Base-by-base conservation (phyloP, 2,888 invertebrate genomes). In the Amaurobius ferox region DNA sequence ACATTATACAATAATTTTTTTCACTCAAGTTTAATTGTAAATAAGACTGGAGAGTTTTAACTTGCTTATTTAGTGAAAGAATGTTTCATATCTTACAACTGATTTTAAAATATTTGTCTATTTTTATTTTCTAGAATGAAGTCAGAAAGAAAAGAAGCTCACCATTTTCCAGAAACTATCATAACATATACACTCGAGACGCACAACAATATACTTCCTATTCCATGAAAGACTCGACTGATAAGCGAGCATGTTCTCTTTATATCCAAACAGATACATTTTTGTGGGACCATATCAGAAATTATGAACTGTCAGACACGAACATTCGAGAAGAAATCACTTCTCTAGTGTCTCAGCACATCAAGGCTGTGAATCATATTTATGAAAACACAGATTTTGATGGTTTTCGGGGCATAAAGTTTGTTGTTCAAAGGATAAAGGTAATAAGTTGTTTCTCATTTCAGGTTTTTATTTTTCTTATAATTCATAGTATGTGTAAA, bases 201-300 rank as follows among this genome's bases (percentile, higher is more conserved):
- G 81, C 88, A 66, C 89, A 89, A 79, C 79, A 81, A 55, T 81
- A 79, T 72, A 70, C 67, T 66, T 70, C 81, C 61, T 81, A 80
- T 35, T 71, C 79, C 39, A 71, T 66, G 44, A 87, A 87, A 71
- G 87, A 87, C 35, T 83, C 73, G 19, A 48, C 81, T 13, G 78
- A 87, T 64, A 95, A 94, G 90, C 96, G 96, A 92, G 96, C 98
- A 81, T 99, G 98, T 92, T 97, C 97, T 79, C 94, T 99, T 89
- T 98, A 96, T 92, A 97, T 99, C 92, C 98, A 99, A 93, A 98
- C 99, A 28, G 99, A 99, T 93, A 98, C 99, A 89, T 94, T 98
- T 89, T 96, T 99, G 91, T 99, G 98, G 97, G 94, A 95, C 90
- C 97, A 98, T 91, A 96, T 99, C 90, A 94, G 95, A 89, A 88